These are phyloP conservation scores for Holotrichia oblita DNA, from an alignment of 1,140 invertebrate genomes.

Conservation along the genomic window DNA sequence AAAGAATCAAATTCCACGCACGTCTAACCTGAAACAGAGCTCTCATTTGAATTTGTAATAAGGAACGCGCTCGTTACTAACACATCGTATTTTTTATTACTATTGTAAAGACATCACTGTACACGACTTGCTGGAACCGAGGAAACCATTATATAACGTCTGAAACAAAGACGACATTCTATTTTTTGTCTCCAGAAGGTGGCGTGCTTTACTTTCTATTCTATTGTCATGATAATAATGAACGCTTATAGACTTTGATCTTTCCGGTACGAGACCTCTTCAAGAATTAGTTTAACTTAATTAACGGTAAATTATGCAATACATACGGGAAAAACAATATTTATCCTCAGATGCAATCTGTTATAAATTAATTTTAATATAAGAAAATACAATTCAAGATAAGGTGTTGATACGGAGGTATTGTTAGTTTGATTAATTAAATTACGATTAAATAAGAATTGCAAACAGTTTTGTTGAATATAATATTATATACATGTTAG, in stretches of 20 bases:
- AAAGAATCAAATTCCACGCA: not conserved
- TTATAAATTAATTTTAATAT: no score
- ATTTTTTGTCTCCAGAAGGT: constrained; percentile 27
- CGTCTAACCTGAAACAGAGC: not conserved
- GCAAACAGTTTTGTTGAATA: no score
- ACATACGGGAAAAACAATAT: not conserved
- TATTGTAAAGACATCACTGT: not conserved
- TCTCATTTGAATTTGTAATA: constrained; percentile 30
- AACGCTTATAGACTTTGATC: constrained; percentile 19
- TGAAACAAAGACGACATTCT: constrained; percentile 26
- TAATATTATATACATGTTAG: no score
- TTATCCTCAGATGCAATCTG: not conserved
- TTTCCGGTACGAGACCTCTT: not conserved
- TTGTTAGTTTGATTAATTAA: no score
- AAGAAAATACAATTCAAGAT: no score
- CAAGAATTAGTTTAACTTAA: constrained; percentile 2
- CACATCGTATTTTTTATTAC: constrained; percentile 15
- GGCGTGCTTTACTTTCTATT: constrained; percentile 30
- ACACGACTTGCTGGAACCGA: constrained; percentile 9
- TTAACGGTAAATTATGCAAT: not conserved
- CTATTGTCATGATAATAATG: constrained; percentile 5
- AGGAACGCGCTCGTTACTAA: not conserved
- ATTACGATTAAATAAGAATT: no score
- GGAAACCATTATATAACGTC: not conserved
- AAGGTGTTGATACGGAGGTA: no score